phyloP scores from a whole-genome alignment of 2,113 vertebrate species.

The Aspiorhynchus laticeps region DNA sequence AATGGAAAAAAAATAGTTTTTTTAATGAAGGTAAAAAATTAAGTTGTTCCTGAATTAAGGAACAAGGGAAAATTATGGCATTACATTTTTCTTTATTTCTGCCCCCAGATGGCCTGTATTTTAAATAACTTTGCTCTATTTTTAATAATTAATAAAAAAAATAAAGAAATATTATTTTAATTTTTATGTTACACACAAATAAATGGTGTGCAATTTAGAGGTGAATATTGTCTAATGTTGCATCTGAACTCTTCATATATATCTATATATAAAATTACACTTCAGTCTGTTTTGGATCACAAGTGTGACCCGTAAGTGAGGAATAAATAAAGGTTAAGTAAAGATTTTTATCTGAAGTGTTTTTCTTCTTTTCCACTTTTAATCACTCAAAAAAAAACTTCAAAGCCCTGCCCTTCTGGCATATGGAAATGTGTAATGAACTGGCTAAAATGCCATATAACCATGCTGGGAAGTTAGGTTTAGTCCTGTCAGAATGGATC shows the following conservation, averaged over 20 bases:
- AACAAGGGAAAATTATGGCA: neutral
- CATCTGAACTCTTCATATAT: no score
- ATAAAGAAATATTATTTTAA: neutral
- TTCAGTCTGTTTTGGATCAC: neutral
- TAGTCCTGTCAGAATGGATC: constrained; percentile 66
- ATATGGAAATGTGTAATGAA: constrained; percentile 36
- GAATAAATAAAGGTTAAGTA: neutral
- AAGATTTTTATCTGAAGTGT: neutral
- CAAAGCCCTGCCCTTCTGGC: neutral
- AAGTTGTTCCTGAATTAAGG: no score
- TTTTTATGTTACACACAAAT: neutral
- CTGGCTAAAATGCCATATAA: constrained; percentile 51
- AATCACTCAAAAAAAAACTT: neutral
- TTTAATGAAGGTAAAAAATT: no score
- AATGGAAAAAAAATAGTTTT: neutral
- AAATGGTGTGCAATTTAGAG: neutral
- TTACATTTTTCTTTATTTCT: neutral
- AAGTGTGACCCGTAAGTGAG: neutral
- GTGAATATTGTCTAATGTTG: neutral
- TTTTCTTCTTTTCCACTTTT: neutral
- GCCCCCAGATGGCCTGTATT: neutral
- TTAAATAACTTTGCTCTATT: neutral
- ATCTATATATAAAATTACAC: neutral
- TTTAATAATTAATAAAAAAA: neutral
- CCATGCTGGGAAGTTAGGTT: constrained; percentile 62